Evolutionary conservation across 2,113 vertebrate genomes (phyloP), one percentile per base, ranked within the genome.

Genomic region (Takifugu bimaculatus): DNA sequence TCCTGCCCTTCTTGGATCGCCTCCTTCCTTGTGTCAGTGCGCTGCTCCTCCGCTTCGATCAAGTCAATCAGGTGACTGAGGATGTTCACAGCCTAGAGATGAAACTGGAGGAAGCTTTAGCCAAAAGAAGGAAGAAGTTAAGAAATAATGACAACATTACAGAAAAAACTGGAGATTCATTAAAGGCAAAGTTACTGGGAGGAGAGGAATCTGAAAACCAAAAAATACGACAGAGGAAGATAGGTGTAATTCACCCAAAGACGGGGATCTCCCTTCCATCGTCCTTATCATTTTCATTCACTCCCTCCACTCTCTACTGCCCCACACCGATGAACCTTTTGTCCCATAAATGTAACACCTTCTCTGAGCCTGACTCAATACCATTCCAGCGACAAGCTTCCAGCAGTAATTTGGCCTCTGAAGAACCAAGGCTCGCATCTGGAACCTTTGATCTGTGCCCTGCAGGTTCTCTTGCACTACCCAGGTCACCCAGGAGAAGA

Each of bases 1-100:
- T 86, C 4, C 78, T 77, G 26, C 65, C 75, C 5, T 75, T 86
- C 56, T 62, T 91, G 50, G 89, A 91, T n/a, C 85, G 78, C 5
- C 81, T 93, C n/a, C 64, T 83, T 14, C 83, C 87, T 2, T 67
- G 77, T 6, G 74, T 92, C 35, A 70, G 61, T 25, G 60, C 62
- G 13, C 74, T 92, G 28, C 60, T 93, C 6, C 72, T 80, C 51
- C 61, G 56, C n/a, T 90, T 93, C 9, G 90, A 92, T 60, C 85
- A 81, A 3, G 81, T 93, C 68, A 90, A 84, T 72, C 82, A 81
- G 57, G 28, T 90, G 27, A 85, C 70, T 0, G 83, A 90, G 15
- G 90, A 92, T 9, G 61, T 92, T 20, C 64, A 85, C 56, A 50
- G 65, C 9, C 79, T 92, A 60, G 92, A 93, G 68, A 50, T 74